Conservation (phyloP, 2,888 invertebrate species). For the Athrips mouffetella region DNA sequence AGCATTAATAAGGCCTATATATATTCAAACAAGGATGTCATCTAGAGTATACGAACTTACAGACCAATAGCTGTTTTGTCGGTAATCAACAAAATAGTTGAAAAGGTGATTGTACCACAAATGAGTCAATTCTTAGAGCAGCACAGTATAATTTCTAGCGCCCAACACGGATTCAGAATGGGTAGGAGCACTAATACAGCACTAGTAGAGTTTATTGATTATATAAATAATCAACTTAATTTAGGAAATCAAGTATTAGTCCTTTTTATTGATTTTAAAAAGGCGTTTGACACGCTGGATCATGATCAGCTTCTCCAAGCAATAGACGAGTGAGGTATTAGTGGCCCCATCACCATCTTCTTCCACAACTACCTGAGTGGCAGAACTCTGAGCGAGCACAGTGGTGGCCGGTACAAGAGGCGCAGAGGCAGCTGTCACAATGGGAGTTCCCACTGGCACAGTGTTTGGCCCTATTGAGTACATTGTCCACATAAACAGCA, state of each 20-base stretch:
- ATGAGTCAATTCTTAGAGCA: background rate
- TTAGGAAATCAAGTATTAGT: background rate
- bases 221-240: background rate
- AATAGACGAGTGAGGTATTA: background rate
- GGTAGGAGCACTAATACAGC: background rate
- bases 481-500: background rate
- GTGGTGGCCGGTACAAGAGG: background rate
- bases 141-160: background rate
- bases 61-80: background rate
- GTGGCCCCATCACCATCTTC: background rate
- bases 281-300: background rate
- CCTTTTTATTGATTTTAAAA: background rate
- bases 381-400: background rate
- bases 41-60: slow-evolving; percentile 5
- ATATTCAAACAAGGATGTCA: slow-evolving; percentile 18
- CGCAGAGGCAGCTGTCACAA: background rate
- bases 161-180: background rate
- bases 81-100: background rate
- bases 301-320: background rate
- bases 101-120: background rate
- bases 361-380: background rate
- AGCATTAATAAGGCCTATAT: slow-evolving; percentile 17
- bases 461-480: background rate
- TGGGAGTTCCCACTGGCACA: background rate
- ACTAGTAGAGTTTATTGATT: background rate